Base-by-base conservation (phyloP, 2,888 invertebrate genomes). In the Ophioninae sp. region DNA sequence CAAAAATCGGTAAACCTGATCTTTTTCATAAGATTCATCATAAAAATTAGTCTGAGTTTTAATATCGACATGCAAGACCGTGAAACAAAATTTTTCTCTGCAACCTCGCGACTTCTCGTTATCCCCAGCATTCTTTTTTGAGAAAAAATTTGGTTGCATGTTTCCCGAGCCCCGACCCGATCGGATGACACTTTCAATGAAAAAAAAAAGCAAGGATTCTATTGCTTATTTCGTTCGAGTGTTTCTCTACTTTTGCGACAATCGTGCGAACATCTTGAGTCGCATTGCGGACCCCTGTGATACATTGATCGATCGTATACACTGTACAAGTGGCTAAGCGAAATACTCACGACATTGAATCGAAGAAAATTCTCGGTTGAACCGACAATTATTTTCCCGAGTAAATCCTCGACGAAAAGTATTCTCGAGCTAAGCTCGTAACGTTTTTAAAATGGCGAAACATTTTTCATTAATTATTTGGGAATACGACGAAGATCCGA, bases 231-330 rank as follows among this genome's bases (percentile, higher is more conserved):
- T 59, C 21, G 59, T 59, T 59, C 57, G 57, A 20, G 10, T 20
- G 6, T 59, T 59, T 59, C 57, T 44, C 44, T 44, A 8, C 44
- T 41, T 67, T 21, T 13, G 7, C 7, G 21, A 8, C 44, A 50
- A 44, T 50, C 50, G 68, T 50, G 17, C 50, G 50, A 50, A 17
- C 50, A 13, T 50, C 50, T 70, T 37, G n/a, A 72, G 70, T 72
- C 81, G 74, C 78, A 81, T 17, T 41, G 78, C 79, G 81, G 56
- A 56, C 13, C 67, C 81, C 74, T 81, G 79, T 81, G 84, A 79
- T 81, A 81, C 37, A 81, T 50, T 21, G 23, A 62, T 56, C 41
- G 30, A 57, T 10, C 13, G 65, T 41, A 65, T 30, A 10, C 69
- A 69, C 62, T 13, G 65, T 70, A 41, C 39, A 59, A 44, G 39